phyloP scores from a whole-genome alignment of 2,113 vertebrate species.

The Hyla sarda region DNA sequence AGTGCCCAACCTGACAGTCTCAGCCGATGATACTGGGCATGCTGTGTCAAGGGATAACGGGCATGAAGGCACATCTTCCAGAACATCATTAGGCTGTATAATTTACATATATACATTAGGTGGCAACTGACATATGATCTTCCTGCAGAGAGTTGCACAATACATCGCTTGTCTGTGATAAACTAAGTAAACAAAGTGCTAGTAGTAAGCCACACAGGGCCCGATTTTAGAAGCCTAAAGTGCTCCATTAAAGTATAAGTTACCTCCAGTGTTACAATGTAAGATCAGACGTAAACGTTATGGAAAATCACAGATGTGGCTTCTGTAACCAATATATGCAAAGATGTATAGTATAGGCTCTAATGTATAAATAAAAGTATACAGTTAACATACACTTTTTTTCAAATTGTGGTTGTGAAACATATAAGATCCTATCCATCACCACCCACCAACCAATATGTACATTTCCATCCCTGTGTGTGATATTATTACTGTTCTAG shows the following conservation, averaged over 20 bases:
- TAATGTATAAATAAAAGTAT: no score
- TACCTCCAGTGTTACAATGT: background rate
- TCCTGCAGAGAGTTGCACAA: background rate
- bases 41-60: background rate
- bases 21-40: background rate
- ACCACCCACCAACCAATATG: no score
- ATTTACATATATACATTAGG: background rate
- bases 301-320: slow-evolving; percentile 2
- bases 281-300: background rate
- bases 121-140: background rate
- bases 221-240: background rate
- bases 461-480: background rate
- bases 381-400: no score
- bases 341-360: no score
- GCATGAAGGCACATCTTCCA: background rate
- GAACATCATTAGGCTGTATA: background rate
- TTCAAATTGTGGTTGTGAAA: no score
- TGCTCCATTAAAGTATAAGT: background rate
- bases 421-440: no score
- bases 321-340: no score
- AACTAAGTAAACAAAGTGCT: background rate
- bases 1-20: background rate
- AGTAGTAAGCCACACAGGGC: background rate
- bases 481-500: background rate
- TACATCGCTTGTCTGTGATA: background rate